Evolutionary conservation across 1,140 invertebrate species (phyloP), one percentile per base, ranked within the genome.

Genomic region (Delia radicum): DNA sequence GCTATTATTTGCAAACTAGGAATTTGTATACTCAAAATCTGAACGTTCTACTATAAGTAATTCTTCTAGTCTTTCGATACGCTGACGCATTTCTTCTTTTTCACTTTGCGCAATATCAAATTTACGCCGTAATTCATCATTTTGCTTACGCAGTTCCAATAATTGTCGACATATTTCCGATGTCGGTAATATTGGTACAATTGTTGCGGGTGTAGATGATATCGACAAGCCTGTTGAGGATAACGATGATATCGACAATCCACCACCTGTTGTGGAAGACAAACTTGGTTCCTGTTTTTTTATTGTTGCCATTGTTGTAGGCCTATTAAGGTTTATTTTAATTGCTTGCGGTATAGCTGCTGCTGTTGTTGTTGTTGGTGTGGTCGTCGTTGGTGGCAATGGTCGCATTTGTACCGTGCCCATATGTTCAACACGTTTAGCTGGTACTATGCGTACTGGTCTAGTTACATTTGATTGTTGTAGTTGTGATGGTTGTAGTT

Each of bases 81-180:
- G 82, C 48, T 78, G 79, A 79, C 82, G 48, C 79, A 81, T 67
- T 78, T 85, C 77, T 80, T 86, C 74, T 31, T 80, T 79, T 48
- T 79, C 74, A 28, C 75, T 78, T 48, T 77, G 76, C 13, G 73
- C 55, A 6, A 73, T 4, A 21, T 79, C 79, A 15, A 76, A 75
- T 73, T 78, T 72, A 18, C 74, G 65, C 12, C 69, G 24, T 26
- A 86, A 55, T 10, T 86, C 84, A 6, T 86, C 84, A 33, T 83
- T 84, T 7, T 85, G 78, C n/a, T 80, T 79, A 2, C 82, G 80
- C 42, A 86, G 73, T 26, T 85, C 84, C 7, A 80, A 79, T 6
- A 86, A 73, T 75, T 86, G 84, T 0, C 83, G 79, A 63, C 81
- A 83, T 7, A 86, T 82, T 69, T 86, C 84, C 0, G 83, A 81